Conservation (phyloP, 2,797 vertebrate species). For the Eospalax fontanierii region DNA sequence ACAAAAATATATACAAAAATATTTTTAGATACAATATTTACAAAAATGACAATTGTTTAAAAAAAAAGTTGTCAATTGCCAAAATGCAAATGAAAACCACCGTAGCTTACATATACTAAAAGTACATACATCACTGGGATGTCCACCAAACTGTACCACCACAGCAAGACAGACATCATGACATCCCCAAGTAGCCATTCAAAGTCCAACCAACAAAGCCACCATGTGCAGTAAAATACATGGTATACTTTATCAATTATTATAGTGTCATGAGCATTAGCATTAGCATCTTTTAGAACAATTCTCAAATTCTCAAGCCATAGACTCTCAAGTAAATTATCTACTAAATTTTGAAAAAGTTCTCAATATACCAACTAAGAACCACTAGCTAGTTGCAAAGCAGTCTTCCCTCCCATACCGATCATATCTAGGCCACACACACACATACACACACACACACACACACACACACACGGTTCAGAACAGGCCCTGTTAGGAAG, state of each 20-base stretch:
- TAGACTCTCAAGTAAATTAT: conserved; percentile 54
- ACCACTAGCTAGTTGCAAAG: conserved; percentile 1
- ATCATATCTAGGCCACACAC: neutral
- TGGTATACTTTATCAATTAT: neutral
- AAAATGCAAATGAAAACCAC: conserved; percentile 44
- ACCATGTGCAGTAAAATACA: neutral
- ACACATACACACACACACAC: neutral
- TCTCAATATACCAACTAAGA: conserved; percentile 7
- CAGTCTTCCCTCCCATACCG: neutral
- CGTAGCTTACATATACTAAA: neutral
- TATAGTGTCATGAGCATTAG: neutral
- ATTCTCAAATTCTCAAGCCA: conserved; percentile 41
- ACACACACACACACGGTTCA: neutral
- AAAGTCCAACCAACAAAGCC: neutral
- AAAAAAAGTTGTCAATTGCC: neutral
- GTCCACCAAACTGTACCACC: neutral
- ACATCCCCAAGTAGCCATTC: conserved; percentile 11
- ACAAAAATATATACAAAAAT: neutral
- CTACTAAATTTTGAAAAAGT: conserved; percentile 55
- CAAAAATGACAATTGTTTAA: conserved; percentile 24
- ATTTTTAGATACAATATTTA: conserved; percentile 13
- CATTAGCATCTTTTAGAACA: conserved; percentile 44
- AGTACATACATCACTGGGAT: neutral
- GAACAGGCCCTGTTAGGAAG: neutral
- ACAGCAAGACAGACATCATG: neutral